Conservation (phyloP, 2,888 invertebrate genomes). For the Agonum fuliginosum region DNA sequence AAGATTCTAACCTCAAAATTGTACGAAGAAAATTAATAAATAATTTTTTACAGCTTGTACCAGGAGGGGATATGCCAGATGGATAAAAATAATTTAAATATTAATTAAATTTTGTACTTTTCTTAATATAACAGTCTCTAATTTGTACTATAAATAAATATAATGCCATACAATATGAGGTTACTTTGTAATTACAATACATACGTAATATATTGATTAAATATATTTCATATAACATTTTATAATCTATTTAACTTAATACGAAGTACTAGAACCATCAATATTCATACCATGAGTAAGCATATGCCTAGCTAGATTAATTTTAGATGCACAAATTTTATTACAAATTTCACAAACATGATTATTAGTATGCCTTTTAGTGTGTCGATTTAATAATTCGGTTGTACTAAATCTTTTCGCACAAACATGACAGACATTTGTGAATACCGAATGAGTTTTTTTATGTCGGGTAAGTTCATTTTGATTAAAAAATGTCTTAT, state of each 20-base stretch:
- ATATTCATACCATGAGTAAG: slow-evolving; percentile 4
- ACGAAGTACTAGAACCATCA: slow-evolving; percentile 41
- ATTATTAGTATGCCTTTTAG: slow-evolving; percentile 26
- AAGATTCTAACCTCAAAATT: slow-evolving; percentile 56
- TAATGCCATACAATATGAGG: slow-evolving; percentile 31
- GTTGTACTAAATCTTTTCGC: slow-evolving; percentile 28
- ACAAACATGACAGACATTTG: slow-evolving; percentile 31
- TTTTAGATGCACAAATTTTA: slow-evolving; percentile 8
- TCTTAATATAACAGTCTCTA: slow-evolving; percentile 29
- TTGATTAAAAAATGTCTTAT: slow-evolving; percentile 48
- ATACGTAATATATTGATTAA: slow-evolving; percentile 29
- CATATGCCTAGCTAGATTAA: slow-evolving; percentile 30
- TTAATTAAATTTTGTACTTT: slow-evolving; percentile 32
- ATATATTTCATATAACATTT: slow-evolving; percentile 25
- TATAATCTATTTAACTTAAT: slow-evolving; percentile 7
- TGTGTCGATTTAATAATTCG: slow-evolving; percentile 42
- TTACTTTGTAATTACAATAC: slow-evolving; percentile 16
- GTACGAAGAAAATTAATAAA: no score
- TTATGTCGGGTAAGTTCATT: slow-evolving; percentile 49
- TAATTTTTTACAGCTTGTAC: slow-evolving; percentile 83
- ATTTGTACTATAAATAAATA: slow-evolving; percentile 45
- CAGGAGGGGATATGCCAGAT: slow-evolving; percentile 87
- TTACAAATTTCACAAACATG: slow-evolving; percentile 23
- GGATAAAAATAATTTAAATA: slow-evolving; percentile 59
- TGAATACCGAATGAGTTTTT: slow-evolving; percentile 39